These are phyloP conservation scores for Caenorhabditis remanei DNA, from an alignment of 1,140 invertebrate genomes.

Conservation along the genomic window DNA sequence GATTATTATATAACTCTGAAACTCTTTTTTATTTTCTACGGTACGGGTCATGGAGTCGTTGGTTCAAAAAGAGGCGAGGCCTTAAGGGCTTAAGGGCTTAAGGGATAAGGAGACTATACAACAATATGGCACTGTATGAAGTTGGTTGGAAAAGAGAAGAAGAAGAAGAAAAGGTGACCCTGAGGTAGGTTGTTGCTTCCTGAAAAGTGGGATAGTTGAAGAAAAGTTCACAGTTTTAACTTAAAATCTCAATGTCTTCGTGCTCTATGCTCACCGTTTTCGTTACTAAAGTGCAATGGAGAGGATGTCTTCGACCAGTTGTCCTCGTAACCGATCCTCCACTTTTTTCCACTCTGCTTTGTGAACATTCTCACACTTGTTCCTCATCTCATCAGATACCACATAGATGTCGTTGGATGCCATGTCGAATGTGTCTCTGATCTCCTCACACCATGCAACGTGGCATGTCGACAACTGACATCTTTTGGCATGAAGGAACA, in stretches of 20 bases:
- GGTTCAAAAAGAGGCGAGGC: neutral
- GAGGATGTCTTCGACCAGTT: neutral
- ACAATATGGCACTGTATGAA: neutral
- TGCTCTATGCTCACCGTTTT: neutral
- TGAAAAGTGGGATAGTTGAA: neutral
- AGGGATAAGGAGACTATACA: neutral
- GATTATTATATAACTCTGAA: no score
- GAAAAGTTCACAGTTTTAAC: neutral
- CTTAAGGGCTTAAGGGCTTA: neutral
- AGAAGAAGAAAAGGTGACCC: neutral
- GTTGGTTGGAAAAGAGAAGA: neutral
- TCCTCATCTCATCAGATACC: neutral
- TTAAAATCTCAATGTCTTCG: neutral
- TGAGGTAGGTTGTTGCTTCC: neutral
- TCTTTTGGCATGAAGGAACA: neutral
- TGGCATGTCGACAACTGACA: neutral
- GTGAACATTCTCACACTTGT: neutral
- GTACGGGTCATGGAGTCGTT: no score
- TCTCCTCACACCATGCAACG: neutral
- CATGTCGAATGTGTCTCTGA: neutral
- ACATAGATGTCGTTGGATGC: neutral
- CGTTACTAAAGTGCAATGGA: neutral
- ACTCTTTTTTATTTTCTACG: no score
- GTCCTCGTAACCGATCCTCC: neutral
- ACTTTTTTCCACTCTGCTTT: neutral